These are phyloP conservation scores for Drosophila suzukii DNA, from an alignment of 1,140 invertebrate genomes.

Conservation along the genomic window DNA sequence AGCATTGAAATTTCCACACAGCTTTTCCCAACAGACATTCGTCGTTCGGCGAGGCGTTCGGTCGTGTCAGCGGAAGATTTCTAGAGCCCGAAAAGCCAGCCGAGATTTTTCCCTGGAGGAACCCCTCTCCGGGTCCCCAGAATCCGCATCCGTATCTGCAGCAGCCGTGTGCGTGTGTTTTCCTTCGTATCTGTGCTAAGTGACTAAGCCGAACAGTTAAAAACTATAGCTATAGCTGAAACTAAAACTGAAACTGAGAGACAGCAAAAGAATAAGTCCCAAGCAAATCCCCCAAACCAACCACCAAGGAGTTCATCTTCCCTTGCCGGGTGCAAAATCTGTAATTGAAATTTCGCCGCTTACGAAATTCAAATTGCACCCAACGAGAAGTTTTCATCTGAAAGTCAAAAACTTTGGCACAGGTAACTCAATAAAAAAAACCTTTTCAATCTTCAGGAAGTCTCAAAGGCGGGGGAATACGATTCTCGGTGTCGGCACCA, in stretches of 20 bases:
- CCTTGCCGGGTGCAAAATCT: conserved; percentile 66
- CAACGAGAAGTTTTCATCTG: conserved; percentile 53
- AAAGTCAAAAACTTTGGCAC: conserved; percentile 63
- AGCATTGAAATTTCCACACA: conserved; percentile 69
- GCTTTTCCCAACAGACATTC: conserved; percentile 75
- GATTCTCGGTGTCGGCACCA: conserved; percentile 46
- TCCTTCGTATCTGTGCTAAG: conserved; percentile 21
- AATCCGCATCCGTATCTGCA: conserved; percentile 21
- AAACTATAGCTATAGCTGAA: conserved; percentile 29
- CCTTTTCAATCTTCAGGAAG: conserved; percentile 23
- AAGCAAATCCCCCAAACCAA: conserved; percentile 3
- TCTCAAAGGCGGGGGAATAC: conserved; percentile 3
- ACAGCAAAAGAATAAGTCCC: conserved; percentile 3
- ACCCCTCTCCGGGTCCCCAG: conserved; percentile 25
- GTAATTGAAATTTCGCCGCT: conserved; percentile 70
- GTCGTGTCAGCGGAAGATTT: conserved; percentile 45
- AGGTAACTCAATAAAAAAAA: conserved; percentile 51
- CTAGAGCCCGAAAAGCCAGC: not conserved
- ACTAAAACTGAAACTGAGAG: conserved; percentile 10
- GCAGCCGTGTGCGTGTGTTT: conserved; percentile 26
- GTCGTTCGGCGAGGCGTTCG: conserved; percentile 69
- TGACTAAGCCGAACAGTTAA: conserved; percentile 52
- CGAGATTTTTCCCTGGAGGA: conserved; percentile 18
- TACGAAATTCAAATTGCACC: conserved; percentile 51
- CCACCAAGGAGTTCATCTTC: conserved; percentile 13